Base-by-base conservation (phyloP, 2,888 invertebrate species). In the Eremobia ochroleuca region DNA sequence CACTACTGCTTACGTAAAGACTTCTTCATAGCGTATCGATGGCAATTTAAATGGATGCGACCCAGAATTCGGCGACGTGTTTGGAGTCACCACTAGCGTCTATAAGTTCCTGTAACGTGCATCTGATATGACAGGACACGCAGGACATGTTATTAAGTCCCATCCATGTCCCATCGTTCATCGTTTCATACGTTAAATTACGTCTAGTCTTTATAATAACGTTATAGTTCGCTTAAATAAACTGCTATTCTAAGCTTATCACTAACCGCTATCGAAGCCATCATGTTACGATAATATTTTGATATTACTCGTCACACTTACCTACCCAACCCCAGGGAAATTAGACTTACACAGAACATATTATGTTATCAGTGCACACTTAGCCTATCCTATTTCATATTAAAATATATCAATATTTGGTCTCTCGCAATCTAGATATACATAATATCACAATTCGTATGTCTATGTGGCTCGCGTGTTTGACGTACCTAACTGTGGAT, bases 321-420 rank as follows among this genome's bases (percentile, higher is more conserved):
- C 46, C 71, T 31, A 59, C 46, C 13, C 46, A 64, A 15, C 82
- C 59, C 79, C 52, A 52, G 79, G 83, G 83, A 82, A 82, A 82
- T 83, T 71, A 74, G 52, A n/a, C 4, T 79, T 59, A 40, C 58
- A 58, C 64, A 59, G 66, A 62, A 81, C 65, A 55, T 71, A 82
- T 83, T 71, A 71, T 49, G 34, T 70, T 78, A 73, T 83, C 58
- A 52, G 21, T 43, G 37, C n/a, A 40, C 9, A 78, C 52, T 49
- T 34, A 49, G 55, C 2, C 52, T n/a, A 34, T 37, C 31, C 31
- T 25, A 34, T 77, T 55, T 83, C 61, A 28, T 71, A 52, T 62
- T 70, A 49, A 52, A 49, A 66, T 21, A 31, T 67, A 55, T 67
- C 6, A 9, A 43, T 66, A 28, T 64, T 75, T 31, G 28, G 28